Conservation (phyloP, 23 tunicate genomes). For the Oikopleura vanhoeffeni region DNA sequence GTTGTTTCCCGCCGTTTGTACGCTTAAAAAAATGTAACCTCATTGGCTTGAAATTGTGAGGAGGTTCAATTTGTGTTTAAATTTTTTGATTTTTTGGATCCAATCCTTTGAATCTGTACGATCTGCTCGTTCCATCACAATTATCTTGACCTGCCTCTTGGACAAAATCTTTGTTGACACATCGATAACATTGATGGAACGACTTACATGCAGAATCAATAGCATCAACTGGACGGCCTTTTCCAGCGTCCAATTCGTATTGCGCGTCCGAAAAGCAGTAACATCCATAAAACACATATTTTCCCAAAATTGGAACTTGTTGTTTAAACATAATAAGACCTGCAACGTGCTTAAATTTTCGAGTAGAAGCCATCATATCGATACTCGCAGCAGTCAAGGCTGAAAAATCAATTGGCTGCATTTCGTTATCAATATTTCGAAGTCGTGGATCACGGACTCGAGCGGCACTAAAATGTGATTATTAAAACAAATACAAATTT, state of each 20-base stretch:
- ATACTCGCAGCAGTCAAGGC: too few species aligned
- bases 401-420: too few species aligned
- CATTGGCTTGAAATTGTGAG: too few species aligned
- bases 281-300: not conserved
- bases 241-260: not conserved
- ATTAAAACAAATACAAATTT: too few species aligned
- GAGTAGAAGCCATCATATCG: not conserved
- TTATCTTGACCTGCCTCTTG: not conserved
- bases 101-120: not conserved
- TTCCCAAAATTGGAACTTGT: not conserved
- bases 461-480: too few species aligned
- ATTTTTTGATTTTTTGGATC: too few species aligned
- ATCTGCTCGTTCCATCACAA: constrained; percentile 2
- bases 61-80: too few species aligned
- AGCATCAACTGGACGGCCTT: not conserved
- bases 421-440: too few species aligned
- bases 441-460: too few species aligned
- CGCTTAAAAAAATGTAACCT: too few species aligned
- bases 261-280: not conserved
- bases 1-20: too few species aligned
- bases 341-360: constrained; percentile 3
- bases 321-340: not conserved
- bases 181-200: not conserved
- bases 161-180: constrained; percentile 3
- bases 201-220: not conserved